phyloP scores from a whole-genome alignment of 2,888 invertebrate species.

The Hymenopus coronatus region DNA sequence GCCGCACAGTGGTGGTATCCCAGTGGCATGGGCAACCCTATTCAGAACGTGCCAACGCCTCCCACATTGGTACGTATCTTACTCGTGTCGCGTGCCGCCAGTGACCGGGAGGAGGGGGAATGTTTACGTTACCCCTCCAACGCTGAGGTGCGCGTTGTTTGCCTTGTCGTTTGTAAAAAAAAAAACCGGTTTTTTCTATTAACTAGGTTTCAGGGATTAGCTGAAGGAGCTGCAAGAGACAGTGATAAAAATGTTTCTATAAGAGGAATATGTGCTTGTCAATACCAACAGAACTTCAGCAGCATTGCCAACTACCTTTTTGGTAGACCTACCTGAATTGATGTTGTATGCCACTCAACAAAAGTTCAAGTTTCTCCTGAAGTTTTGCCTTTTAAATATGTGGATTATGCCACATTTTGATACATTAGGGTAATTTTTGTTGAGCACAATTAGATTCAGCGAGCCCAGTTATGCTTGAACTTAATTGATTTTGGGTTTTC shows the following conservation, averaged over 20 bases:
- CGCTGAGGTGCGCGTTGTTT: constrained; percentile 45
- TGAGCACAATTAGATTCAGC: no score
- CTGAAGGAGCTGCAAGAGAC: no score
- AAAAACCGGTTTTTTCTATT: no score
- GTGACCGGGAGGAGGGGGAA: not conserved
- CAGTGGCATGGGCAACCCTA: constrained; percentile 31
- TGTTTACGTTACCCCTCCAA: constrained; percentile 18
- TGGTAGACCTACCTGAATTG: no score
- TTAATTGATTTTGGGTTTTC: no score
- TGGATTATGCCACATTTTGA: no score
- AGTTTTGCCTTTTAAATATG: no score
- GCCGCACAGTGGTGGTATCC: constrained; percentile 35
- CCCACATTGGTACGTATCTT: constrained; percentile 33
- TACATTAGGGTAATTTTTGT: no score
- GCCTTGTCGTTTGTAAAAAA: not conserved
- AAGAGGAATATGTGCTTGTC: not conserved
- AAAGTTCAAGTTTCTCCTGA: no score
- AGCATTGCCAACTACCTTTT: not conserved
- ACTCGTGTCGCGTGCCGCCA: not conserved
- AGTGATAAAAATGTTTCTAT: not conserved
- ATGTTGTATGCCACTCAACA: no score
- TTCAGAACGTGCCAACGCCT: constrained; percentile 33
- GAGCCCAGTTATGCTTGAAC: no score
- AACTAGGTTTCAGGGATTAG: no score
- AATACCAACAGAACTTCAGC: not conserved